Evolutionary conservation across 1,140 invertebrate genomes (phyloP).

Genomic region (Hyposmocoma kahamanoa): DNA sequence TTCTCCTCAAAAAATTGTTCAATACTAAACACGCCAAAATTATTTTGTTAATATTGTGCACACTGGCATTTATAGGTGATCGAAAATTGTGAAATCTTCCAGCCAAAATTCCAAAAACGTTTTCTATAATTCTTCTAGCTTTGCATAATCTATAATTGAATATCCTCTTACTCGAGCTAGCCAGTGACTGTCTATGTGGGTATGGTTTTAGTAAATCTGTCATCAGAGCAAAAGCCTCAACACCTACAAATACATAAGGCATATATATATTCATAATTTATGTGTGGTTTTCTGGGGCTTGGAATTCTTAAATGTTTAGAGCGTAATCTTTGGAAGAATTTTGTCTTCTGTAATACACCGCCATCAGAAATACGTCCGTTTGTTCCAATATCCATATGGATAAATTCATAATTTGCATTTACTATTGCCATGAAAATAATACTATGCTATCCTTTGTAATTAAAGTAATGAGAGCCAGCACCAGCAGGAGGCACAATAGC

Average conservation of each 20-base stretch:
- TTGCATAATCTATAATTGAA: too few species aligned
- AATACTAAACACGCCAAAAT: too few species aligned
- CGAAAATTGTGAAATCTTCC: too few species aligned
- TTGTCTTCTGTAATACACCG: conserved; percentile 15
- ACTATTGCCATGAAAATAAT: conserved; percentile 46
- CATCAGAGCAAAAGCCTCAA: conserved; percentile 9
- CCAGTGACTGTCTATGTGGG: conserved; percentile 8
- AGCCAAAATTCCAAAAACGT: too few species aligned
- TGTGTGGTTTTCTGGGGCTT: conserved; percentile 5
- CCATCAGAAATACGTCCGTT: conserved; percentile 18
- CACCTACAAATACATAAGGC: conserved; percentile 8
- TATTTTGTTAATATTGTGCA: too few species aligned
- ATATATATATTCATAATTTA: conserved; percentile 6
- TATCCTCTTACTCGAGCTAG: too few species aligned
- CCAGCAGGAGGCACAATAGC: conserved; percentile 31
- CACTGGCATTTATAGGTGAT: too few species aligned
- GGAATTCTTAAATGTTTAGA: conserved; percentile 13
- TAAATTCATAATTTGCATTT: conserved; percentile 19
- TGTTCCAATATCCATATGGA: conserved; percentile 11
- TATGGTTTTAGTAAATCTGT: conserved; percentile 9
- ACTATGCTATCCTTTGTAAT: conserved; percentile 57
- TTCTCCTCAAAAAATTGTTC: too few species aligned
- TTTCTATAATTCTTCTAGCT: too few species aligned
- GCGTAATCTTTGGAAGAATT: conserved; percentile 13
- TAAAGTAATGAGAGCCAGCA: conserved; percentile 42